Percentiles rank a stretch among this genome's conserved stretches.
These are phyloP conservation scores for Acholoe squamosa DNA, from an alignment of 2,888 invertebrate genomes.

Conservation along the genomic window DNA sequence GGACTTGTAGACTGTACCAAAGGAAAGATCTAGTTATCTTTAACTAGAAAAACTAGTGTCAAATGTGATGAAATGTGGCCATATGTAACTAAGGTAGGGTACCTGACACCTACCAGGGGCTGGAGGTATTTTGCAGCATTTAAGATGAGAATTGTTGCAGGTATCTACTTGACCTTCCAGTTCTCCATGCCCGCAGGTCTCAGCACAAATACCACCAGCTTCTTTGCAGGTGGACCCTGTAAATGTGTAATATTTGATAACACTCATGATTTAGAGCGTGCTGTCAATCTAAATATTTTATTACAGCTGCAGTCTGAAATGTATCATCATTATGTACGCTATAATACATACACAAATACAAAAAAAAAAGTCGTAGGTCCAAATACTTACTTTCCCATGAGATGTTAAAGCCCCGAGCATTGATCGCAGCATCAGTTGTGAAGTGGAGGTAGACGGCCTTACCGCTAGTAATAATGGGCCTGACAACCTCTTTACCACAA, in stretches of 20 bases:
- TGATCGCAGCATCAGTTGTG: constrained; percentile 5
- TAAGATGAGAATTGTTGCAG: not conserved
- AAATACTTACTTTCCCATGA: constrained; percentile 52
- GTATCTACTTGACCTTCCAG: not conserved
- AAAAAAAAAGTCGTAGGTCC: not conserved
- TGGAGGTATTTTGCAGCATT: not conserved
- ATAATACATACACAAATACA: no score
- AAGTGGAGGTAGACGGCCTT: constrained; percentile 16
- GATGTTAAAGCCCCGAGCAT: not conserved
- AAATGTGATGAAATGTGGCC: no score
- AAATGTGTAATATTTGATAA: no score
- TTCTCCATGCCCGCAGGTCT: constrained; percentile 10
- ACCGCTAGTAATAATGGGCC: not conserved
- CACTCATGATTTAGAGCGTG: no score
- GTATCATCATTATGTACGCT: no score
- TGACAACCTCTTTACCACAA: not conserved
- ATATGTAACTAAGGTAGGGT: no score
- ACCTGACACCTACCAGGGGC: no score
- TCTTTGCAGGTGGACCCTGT: not conserved
- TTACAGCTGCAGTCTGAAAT: no score
- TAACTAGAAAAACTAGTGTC: no score
- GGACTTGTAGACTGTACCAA: no score
- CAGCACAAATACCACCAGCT: constrained; percentile 22
- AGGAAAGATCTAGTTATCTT: no score
- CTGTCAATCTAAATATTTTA: no score